Evolutionary conservation across 2,888 invertebrate species (phyloP).

Genomic region (Aproaerema taeniolella): DNA sequence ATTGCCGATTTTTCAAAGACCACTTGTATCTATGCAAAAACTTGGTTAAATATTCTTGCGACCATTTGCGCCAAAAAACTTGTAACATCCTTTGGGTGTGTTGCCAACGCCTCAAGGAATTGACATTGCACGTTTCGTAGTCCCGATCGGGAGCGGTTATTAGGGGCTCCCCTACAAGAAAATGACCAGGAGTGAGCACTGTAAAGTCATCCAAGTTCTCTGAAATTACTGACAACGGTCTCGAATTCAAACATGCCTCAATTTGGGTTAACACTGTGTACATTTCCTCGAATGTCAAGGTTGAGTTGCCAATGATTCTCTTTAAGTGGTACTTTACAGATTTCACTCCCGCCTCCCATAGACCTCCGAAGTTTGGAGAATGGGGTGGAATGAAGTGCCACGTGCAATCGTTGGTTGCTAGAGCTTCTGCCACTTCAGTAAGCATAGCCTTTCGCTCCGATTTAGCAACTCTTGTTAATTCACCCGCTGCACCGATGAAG

Average conservation of each 20-base stretch:
- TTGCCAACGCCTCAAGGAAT: background rate
- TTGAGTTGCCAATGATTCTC: background rate
- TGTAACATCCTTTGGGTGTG: background rate
- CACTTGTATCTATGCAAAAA: background rate
- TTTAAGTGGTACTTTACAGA: background rate
- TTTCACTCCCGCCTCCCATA: constrained; percentile 14
- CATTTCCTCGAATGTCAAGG: background rate
- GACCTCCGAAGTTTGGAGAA: constrained; percentile 20
- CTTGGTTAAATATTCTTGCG: background rate
- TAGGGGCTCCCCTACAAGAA: background rate
- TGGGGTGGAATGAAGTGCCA: constrained; percentile 19
- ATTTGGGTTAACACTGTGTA: background rate
- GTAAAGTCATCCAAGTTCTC: background rate
- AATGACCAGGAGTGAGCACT: background rate
- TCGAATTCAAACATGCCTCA: background rate
- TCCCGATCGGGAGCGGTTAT: background rate
- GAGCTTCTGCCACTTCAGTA: too few species aligned
- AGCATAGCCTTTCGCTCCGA: too few species aligned
- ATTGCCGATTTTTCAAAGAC: background rate
- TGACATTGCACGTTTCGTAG: too few species aligned
- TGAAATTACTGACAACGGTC: background rate
- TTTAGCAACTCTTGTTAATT: too few species aligned
- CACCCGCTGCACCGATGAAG: background rate
- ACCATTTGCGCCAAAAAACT: constrained; percentile 7
- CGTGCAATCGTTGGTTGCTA: too few species aligned